These are phyloP conservation scores for Theocolax elegans DNA, from an alignment of 1,140 invertebrate genomes.

Conservation along the genomic window DNA sequence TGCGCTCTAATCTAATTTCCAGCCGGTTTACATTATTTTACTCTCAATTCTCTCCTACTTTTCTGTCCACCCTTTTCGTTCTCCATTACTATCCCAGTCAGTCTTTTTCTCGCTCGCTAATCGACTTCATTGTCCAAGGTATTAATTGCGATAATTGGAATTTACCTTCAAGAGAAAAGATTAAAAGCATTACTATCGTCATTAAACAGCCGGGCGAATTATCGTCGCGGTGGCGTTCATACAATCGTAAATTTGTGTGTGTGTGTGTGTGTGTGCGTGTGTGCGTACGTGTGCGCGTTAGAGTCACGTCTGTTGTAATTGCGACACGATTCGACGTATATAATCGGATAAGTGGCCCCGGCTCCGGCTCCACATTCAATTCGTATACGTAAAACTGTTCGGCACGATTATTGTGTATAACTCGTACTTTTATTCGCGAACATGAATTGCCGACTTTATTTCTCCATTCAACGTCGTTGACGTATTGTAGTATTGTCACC, in stretches of 20 bases:
- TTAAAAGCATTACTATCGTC: constrained; percentile 39
- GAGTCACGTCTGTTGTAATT: constrained; percentile 5
- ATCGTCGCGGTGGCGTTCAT: not conserved
- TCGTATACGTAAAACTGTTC: not conserved
- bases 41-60: not conserved
- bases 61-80: too few species aligned
- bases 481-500: not conserved
- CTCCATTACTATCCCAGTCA: too few species aligned
- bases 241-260: too few species aligned
- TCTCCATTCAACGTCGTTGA: not conserved
- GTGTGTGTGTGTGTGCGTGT: too few species aligned
- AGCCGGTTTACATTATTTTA: not conserved
- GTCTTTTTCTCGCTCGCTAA: too few species aligned
- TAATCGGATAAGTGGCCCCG: constrained; percentile 34
- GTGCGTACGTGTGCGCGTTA: too few species aligned
- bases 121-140: constrained; percentile 18
- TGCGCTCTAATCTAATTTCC: constrained; percentile 8
- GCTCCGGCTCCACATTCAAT: not conserved
- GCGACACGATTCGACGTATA: constrained; percentile 38
- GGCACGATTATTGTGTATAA: constrained; percentile 6
- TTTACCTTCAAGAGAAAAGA: constrained; percentile 33
- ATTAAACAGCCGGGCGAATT: constrained; percentile 33
- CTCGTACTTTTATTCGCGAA: not conserved
- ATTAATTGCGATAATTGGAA: constrained; percentile 37
- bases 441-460: not conserved